Conservation (phyloP, 2,888 invertebrate species). For the Smittia aterrima region DNA sequence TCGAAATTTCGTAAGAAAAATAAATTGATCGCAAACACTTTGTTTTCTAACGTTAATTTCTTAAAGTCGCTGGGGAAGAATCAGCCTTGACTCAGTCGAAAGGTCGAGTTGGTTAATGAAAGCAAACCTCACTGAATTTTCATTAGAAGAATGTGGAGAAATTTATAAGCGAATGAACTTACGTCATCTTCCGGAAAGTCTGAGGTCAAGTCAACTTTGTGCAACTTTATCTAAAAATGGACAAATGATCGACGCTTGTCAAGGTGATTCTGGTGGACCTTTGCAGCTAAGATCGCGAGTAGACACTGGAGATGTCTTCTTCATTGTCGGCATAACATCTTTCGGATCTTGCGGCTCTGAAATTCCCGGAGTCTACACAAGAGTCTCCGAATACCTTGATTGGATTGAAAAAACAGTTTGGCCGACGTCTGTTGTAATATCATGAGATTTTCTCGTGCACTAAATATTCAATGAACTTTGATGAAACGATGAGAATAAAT, state of each 20-base stretch:
- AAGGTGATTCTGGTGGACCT: constrained; percentile 49
- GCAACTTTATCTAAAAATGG: not conserved
- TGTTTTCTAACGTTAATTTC: too few relatives aligned
- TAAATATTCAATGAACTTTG: not conserved
- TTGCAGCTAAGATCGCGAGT: not conserved
- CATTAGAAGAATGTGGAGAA: not conserved
- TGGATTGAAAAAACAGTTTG: constrained; percentile 51
- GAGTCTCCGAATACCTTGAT: constrained; percentile 50
- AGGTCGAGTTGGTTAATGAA: not conserved
- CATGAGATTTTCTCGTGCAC: too few relatives aligned
- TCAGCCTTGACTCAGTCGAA: not conserved
- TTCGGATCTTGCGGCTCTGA: constrained; percentile 48
- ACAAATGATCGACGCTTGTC: not conserved
- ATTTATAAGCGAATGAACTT: not conserved
- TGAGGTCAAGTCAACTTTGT: not conserved
- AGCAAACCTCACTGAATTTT: not conserved
- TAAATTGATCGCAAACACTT: too few relatives aligned
- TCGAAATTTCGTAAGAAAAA: constrained; percentile 41
- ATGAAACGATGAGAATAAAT: not conserved
- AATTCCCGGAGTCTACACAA: constrained; percentile 50
- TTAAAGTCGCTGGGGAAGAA: not conserved
- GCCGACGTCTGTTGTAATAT: constrained; percentile 45
- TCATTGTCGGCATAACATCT: constrained; percentile 49
- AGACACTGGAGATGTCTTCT: not conserved
- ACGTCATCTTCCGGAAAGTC: not conserved